Conservation (phyloP, 2,113 vertebrate genomes). For the Sisor rabdophorus region DNA sequence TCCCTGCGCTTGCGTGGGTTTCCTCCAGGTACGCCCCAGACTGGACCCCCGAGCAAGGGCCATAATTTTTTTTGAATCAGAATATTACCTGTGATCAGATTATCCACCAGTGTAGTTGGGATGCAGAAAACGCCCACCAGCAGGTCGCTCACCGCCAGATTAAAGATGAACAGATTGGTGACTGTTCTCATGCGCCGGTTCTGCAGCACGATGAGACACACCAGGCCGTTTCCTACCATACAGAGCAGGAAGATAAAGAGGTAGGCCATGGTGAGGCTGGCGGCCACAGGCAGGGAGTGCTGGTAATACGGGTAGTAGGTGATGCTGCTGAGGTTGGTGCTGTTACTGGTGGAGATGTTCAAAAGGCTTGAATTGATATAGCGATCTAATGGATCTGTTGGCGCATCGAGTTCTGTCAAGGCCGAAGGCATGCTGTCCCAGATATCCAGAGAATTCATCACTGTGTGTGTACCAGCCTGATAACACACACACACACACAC, state of each 20-base stretch:
- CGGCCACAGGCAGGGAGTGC: conserved; percentile 69
- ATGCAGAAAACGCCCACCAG: conserved; percentile 80
- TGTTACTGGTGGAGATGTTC: conserved; percentile 34
- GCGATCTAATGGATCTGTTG: background rate
- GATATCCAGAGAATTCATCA: conserved; percentile 50
- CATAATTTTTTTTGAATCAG: too few species aligned
- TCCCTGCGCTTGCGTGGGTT: too few species aligned
- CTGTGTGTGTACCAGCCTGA: conserved; percentile 36
- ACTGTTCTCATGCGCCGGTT: conserved; percentile 74
- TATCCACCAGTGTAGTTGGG: conserved; percentile 77
- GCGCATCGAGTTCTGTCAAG: conserved; percentile 49
- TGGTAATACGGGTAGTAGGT: conserved; percentile 73
- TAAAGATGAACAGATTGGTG: conserved; percentile 79
- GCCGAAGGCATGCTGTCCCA: conserved; percentile 40
- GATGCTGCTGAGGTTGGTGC: conserved; percentile 50
- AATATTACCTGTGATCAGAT: conserved; percentile 79
- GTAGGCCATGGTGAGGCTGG: conserved; percentile 69
- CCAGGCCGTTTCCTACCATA: conserved; percentile 75
- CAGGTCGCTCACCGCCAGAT: conserved; percentile 77
- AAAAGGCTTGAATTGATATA: conserved; percentile 51
- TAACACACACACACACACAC: background rate
- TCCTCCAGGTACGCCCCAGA: too few species aligned
- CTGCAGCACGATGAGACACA: conserved; percentile 73
- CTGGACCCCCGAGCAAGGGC: too few species aligned
- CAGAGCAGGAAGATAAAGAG: conserved; percentile 77